These are phyloP conservation scores for Tenebrio molitor DNA, from an alignment of 1,140 invertebrate species.

Conservation along the genomic window DNA sequence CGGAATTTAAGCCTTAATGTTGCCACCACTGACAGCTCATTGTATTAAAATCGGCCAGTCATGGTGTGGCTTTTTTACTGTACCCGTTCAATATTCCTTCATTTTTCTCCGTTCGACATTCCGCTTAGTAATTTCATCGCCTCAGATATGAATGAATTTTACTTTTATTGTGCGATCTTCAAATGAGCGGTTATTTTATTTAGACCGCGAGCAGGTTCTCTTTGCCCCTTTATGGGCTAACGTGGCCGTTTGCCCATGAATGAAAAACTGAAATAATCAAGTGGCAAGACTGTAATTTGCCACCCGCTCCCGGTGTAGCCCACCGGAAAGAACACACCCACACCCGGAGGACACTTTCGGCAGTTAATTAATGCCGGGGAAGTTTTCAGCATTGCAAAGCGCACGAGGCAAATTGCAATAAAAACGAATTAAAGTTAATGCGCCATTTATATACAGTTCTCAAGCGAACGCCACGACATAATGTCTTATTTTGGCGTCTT, in stretches of 20 bases:
- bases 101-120: conserved; percentile 46
- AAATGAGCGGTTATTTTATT: conserved; percentile 41
- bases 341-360: too few relatives aligned
- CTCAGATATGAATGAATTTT: conserved; percentile 46
- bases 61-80: conserved; percentile 43
- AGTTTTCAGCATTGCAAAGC: background rate
- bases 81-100: conserved; percentile 47
- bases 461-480: conserved; percentile 13
- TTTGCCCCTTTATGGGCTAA: conserved; percentile 6
- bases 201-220: background rate
- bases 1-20: conserved; percentile 44
- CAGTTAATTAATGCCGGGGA: conserved; percentile 17
- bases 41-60: conserved; percentile 55
- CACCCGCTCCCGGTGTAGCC: background rate
- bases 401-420: conserved; percentile 17
- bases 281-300: conserved; percentile 17
- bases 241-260: conserved; percentile 30
- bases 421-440: conserved; percentile 35
- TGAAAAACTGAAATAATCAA: conserved; percentile 37
- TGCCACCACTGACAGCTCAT: conserved; percentile 51
- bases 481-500: conserved; percentile 38
- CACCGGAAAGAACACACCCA: too few relatives aligned
- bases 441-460: conserved; percentile 35
- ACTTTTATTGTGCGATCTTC: conserved; percentile 28
- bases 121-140: conserved; percentile 50